Conservation (phyloP, 2,797 vertebrate species). For the Typhlichthys eigenmanni region DNA sequence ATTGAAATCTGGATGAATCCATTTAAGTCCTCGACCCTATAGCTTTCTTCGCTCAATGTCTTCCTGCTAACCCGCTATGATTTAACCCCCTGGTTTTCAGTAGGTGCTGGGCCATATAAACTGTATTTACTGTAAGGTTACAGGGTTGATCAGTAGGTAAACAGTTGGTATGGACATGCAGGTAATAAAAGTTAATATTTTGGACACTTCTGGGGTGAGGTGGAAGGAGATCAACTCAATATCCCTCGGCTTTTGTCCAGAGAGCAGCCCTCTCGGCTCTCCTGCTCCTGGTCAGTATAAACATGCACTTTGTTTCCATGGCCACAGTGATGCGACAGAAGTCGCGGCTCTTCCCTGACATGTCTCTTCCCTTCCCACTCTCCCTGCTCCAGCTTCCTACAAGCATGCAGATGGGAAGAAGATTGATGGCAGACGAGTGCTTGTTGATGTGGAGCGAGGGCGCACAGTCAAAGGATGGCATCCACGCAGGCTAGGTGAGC, state of each 20-base stretch:
- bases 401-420: conserved; percentile 96
- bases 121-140: background rate
- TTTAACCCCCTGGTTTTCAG: no score
- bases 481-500: conserved; percentile 88
- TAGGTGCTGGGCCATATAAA: background rate
- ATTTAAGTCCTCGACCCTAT: no score
- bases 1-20: no score
- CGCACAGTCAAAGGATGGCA: conserved; percentile 94
- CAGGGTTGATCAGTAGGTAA: background rate
- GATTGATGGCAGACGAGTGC: conserved; percentile 89
- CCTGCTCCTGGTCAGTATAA: conserved; percentile 79
- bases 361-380: conserved; percentile 52
- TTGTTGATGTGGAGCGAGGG: conserved; percentile 93
- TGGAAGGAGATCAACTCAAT: conserved; percentile 72
- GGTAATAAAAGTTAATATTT: conserved; percentile 42
- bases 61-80: no score
- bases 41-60: no score
- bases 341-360: conserved; percentile 36
- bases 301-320: conserved; percentile 69
- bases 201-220: conserved; percentile 51
- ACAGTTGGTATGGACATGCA: conserved; percentile 7
- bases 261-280: conserved; percentile 74
- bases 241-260: conserved; percentile 73
- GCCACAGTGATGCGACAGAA: conserved; percentile 39
- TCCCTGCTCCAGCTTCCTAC: conserved; percentile 86